phyloP scores from a whole-genome alignment of 2,888 invertebrate species.

The Drosophila yooni region DNA sequence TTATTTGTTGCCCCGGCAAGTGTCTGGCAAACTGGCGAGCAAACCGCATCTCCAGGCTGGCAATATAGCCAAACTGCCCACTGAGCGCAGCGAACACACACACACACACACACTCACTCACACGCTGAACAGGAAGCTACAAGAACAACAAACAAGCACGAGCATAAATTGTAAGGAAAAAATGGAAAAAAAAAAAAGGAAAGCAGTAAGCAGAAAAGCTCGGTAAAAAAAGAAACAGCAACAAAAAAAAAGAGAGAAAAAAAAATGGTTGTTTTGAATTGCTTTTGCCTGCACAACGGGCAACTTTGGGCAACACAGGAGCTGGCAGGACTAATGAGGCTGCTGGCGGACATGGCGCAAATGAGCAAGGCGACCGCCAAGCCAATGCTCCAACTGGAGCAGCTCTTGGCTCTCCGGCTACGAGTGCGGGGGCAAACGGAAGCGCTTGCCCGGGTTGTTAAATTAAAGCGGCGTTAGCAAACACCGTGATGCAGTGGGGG shows the following conservation, averaged over 20 bases:
- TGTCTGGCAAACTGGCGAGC: conserved; percentile 33
- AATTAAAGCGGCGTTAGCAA: conserved; percentile 41
- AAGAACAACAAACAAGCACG: conserved; percentile 33
- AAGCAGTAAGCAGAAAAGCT: conserved; percentile 13
- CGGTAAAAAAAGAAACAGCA: conserved; percentile 8
- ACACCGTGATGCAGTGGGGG: conserved; percentile 10
- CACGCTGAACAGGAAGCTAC: conserved; percentile 19
- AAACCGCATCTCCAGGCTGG: conserved; percentile 9
- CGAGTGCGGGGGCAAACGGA: neutral
- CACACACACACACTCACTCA: conserved; percentile 1
- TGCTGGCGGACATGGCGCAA: conserved; percentile 59
- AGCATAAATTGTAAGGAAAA: conserved; percentile 50
- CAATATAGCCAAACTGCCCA: conserved; percentile 46
- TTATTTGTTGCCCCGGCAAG: conserved; percentile 33
- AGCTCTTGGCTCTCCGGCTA: neutral
- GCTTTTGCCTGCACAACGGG: conserved; percentile 55
- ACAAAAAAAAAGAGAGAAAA: conserved; percentile 4
- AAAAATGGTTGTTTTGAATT: conserved; percentile 65
- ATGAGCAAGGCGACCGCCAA: conserved; percentile 46
- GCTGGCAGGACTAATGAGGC: conserved; percentile 66
- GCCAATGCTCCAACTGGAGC: neutral
- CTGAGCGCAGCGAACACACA: conserved; percentile 17
- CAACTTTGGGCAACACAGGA: conserved; percentile 53
- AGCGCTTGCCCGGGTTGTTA: conserved; percentile 27
- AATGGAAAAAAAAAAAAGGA: neutral